Evolutionary conservation across 2,797 vertebrate genomes (phyloP), one percentile per base, ranked within the genome.

Genomic region (Pogonophryne albipinna): DNA sequence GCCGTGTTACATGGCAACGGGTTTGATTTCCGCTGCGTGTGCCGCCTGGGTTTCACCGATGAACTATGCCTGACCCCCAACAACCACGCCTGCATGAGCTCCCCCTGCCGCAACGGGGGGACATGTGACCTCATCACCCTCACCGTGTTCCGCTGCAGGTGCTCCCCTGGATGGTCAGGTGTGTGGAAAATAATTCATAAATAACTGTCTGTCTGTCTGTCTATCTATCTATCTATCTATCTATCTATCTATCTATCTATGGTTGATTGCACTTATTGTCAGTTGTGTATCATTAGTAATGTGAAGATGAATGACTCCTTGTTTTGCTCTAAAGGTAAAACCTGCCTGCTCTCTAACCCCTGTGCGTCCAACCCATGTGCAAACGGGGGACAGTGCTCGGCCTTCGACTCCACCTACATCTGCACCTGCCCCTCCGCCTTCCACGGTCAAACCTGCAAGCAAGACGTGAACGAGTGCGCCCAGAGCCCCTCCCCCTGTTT

Each of bases 361-460:
- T 99, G 98, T 0, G 97, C 98, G n/a, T 99, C 98, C 52, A 98
- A 99, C 87, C 98, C 98, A 0, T 99, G 98, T 0, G 97, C 97
- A 82, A 99, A 99, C 0, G 96, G 96, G 0, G 98, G 98, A 12
- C 96, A 95, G 86, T 99, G 98, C 59, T 95, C 96, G 4, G 96
- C 96, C 27, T 97, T 97, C 0, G 98, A 99, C 11, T 95, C 96
- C 6, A 94, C 95, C 53, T 99, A 96, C 81, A 63, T 97, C 79
- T 99, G 98, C 86, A 88, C 89, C 14, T 99, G 98, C 91, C 95
- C 94, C 0, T 10, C 93, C 0, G 85, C 95, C 82, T 99, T 99
- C 93, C 95, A 97, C 0, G 98, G 98, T 0, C 95, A 96, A 78
- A 98, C 96, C 58, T 99, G 98, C 93, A 95, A 96, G 87, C 96